A percentile compares a stretch with the other conserved stretches of the same genome.
phyloP scores from a whole-genome alignment of 2,797 vertebrate genomes.

The Myoxocephalus aenaeus region DNA sequence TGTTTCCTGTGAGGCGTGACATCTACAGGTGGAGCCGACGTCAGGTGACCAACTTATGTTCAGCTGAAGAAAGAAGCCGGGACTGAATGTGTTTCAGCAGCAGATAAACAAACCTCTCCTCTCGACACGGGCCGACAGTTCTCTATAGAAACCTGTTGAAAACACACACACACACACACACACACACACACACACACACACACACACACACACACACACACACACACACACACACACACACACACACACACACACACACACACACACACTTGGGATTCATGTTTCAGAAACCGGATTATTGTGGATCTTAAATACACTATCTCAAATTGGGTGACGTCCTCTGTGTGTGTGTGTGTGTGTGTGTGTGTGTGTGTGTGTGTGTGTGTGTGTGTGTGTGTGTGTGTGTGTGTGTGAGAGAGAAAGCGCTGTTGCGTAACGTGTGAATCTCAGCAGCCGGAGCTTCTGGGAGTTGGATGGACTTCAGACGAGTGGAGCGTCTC shows the following conservation, averaged over 20 bases:
- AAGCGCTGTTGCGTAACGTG: conserved; percentile 25
- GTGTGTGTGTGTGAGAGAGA: not conserved
- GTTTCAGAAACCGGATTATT: conserved; percentile 33
- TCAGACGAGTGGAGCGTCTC: conserved; percentile 47
- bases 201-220: too few relatives aligned
- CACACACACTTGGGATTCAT: conserved; percentile 9
- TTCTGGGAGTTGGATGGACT: conserved; percentile 53
- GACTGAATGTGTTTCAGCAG: conserved; percentile 3
- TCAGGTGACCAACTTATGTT: conserved; percentile 12
- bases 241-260: not conserved
- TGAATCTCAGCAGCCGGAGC: conserved; percentile 36
- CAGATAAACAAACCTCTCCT: conserved; percentile 20
- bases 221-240: too few relatives aligned
- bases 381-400: not conserved
- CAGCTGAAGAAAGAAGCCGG: not conserved
- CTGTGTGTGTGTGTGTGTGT: conserved; percentile 4
- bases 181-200: too few relatives aligned
- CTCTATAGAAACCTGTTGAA: too few relatives aligned
- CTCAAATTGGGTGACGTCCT: conserved; percentile 50
- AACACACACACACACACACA: too few relatives aligned
- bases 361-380: too few relatives aligned
- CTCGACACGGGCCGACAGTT: too few relatives aligned
- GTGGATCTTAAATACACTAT: conserved; percentile 6
- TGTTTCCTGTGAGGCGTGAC: too few relatives aligned
- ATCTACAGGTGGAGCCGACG: conserved; percentile 11